Percentiles rank a stretch among this genome's conserved stretches.
These are phyloP conservation scores for Meta bourneti DNA, from an alignment of 2,888 invertebrate genomes.

Conservation along the genomic window DNA sequence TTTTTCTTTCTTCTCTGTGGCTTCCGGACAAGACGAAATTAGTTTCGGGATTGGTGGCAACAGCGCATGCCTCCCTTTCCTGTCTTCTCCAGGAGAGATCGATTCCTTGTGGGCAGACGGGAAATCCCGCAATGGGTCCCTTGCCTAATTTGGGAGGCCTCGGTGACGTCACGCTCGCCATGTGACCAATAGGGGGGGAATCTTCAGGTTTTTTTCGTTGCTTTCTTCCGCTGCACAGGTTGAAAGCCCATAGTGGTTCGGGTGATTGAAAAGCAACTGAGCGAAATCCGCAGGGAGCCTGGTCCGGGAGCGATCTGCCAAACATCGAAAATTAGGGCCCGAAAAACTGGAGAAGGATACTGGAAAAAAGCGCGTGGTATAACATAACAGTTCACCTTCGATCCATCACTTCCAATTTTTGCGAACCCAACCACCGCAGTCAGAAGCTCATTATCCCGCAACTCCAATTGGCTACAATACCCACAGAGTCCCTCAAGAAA, in stretches of 20 bases:
- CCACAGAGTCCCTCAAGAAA: no score
- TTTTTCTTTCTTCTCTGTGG: slow-evolving; percentile 31
- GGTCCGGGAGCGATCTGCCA: background rate
- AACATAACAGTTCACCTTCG: background rate
- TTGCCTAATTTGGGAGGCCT: slow-evolving; percentile 38
- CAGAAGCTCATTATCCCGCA: background rate
- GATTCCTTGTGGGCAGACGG: slow-evolving; percentile 41
- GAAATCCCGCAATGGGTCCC: slow-evolving; percentile 40
- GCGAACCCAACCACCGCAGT: no score
- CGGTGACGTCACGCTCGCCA: slow-evolving; percentile 31
- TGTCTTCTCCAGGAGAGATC: slow-evolving; percentile 23
- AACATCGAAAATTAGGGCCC: background rate
- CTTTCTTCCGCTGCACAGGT: background rate
- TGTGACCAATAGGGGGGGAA: slow-evolving; percentile 18
- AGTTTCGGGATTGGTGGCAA: slow-evolving; percentile 47
- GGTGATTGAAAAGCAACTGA: slow-evolving; percentile 32
- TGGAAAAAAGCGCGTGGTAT: no score
- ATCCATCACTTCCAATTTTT: background rate
- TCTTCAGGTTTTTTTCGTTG: no score
- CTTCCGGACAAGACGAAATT: slow-evolving; percentile 59
- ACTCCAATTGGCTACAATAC: background rate
- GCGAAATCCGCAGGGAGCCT: background rate
- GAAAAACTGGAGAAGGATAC: no score
- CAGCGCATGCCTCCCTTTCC: slow-evolving; percentile 33
- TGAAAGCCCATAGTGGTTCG: slow-evolving; percentile 25